phyloP scores from a whole-genome alignment of 2,888 invertebrate species.

The Anarsia innoxiella region DNA sequence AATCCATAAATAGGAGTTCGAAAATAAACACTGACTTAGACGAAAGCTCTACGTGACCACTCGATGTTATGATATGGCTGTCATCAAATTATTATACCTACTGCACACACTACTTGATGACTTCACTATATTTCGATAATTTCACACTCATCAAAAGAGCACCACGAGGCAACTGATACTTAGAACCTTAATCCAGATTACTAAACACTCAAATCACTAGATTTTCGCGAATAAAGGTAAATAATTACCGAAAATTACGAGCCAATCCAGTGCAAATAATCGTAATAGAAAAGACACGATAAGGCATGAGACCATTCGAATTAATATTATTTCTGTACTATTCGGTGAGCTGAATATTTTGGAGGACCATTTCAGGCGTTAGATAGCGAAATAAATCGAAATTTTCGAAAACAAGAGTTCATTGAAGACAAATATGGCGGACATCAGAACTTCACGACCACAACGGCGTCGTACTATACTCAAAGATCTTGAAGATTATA shows the following conservation, averaged over 20 bases:
- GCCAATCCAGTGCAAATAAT: conserved; percentile 16
- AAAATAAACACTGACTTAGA: conserved; percentile 4
- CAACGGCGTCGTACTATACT: conserved; percentile 58
- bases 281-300: conserved; percentile 6
- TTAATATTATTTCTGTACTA: conserved; percentile 7
- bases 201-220: too few relatives aligned
- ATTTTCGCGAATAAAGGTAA: too few relatives aligned
- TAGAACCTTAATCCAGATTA: too few relatives aligned
- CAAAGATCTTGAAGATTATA: conserved; percentile 27
- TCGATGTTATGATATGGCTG: conserved; percentile 38
- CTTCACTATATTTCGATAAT: conserved; percentile 5
- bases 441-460: conserved; percentile 57
- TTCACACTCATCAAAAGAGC: too few relatives aligned
- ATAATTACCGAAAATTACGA: too few relatives aligned
- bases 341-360: background rate
- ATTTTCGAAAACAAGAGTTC: conserved; percentile 64
- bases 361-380: conserved; percentile 15
- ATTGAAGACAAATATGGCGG: conserved; percentile 71
- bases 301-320: conserved; percentile 5
- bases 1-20: background rate
- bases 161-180: too few relatives aligned
- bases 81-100: conserved; percentile 22
- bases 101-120: conserved; percentile 10
- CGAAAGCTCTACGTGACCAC: conserved; percentile 42
- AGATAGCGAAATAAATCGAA: conserved; percentile 26